Percentiles rank a stretch among this genome's conserved stretches.
These are phyloP conservation scores for Scrobipalpa costella DNA, from an alignment of 2,888 invertebrate genomes.

Conservation along the genomic window DNA sequence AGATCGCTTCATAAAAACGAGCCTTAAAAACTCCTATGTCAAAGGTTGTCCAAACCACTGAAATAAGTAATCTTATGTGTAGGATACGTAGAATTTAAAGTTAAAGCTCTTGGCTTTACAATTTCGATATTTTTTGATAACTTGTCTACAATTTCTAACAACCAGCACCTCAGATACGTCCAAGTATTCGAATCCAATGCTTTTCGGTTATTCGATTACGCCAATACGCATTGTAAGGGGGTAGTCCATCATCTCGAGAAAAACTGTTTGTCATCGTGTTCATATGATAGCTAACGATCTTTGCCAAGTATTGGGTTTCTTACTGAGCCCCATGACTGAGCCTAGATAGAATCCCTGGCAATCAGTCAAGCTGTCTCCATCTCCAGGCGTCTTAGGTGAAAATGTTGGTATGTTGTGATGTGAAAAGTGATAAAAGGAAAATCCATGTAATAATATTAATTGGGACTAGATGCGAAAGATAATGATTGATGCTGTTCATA, in stretches of 20 bases:
- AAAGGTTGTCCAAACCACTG: too few species aligned
- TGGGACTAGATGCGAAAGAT: too few species aligned
- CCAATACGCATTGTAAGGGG: conserved; percentile 60
- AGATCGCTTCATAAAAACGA: too few species aligned
- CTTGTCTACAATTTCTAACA: not conserved
- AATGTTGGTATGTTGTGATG: too few species aligned
- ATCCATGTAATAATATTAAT: too few species aligned
- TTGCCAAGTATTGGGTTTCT: conserved; percentile 29
- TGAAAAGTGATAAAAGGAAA: not conserved
- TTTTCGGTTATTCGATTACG: conserved; percentile 75
- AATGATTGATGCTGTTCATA: too few species aligned
- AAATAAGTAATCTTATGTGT: too few species aligned
- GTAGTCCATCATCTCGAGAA: conserved; percentile 66
- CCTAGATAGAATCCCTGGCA: not conserved
- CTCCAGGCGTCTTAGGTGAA: not conserved
- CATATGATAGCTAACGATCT: conserved; percentile 34
- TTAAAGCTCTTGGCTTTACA: too few species aligned
- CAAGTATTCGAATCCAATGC: conserved; percentile 75
- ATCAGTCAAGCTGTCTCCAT: not conserved
- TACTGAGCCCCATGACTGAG: too few species aligned
- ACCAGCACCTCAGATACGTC: conserved; percentile 60
- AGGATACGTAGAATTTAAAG: too few species aligned
- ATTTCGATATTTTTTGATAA: too few species aligned
- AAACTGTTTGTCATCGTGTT: conserved; percentile 62
- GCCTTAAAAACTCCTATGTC: too few species aligned